phyloP scores from a whole-genome alignment of 2,113 vertebrate genomes.

The Cyphomyrus plagiostoma region DNA sequence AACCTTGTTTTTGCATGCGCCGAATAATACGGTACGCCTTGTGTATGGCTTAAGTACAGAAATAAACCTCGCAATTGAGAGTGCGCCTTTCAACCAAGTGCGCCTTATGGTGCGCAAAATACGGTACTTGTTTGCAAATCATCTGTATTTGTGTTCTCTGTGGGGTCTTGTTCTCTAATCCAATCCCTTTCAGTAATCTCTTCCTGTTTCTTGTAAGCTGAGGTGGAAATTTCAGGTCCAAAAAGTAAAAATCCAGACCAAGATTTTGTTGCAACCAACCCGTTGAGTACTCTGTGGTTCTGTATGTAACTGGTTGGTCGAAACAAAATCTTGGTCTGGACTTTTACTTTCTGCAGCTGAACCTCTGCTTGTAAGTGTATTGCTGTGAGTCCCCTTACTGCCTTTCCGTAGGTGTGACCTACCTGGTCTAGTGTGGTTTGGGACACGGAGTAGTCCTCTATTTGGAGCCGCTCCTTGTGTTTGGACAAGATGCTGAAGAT shows the following conservation, averaged over 20 bases:
- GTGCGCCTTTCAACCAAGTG: too few species aligned
- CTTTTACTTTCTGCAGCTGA: background rate
- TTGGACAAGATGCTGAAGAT: slow-evolving; percentile 90
- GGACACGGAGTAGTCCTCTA: slow-evolving; percentile 96
- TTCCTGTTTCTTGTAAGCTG: background rate
- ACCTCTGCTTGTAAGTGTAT: background rate
- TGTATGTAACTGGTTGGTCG: background rate
- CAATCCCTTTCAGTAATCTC: background rate
- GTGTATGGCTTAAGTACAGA: too few species aligned
- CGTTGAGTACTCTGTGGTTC: background rate
- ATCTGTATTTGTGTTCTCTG: background rate
- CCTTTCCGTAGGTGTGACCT: slow-evolving; percentile 36
- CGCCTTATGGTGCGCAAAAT: too few species aligned
- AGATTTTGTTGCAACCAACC: background rate
- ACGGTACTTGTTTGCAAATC: background rate
- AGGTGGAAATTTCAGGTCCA: background rate
- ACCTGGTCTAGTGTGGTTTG: slow-evolving; percentile 99
- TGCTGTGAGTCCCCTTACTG: background rate
- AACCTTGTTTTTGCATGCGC: too few species aligned
- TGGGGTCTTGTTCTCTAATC: background rate
- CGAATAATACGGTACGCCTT: too few species aligned
- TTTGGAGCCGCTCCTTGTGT: slow-evolving; percentile 79
- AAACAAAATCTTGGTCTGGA: background rate
- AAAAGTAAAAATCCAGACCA: background rate
- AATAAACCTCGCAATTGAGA: too few species aligned